Evolutionary conservation across 2,888 invertebrate species (phyloP), one percentile per base, ranked within the genome.

Genomic region (Ichneumon xanthorius): DNA sequence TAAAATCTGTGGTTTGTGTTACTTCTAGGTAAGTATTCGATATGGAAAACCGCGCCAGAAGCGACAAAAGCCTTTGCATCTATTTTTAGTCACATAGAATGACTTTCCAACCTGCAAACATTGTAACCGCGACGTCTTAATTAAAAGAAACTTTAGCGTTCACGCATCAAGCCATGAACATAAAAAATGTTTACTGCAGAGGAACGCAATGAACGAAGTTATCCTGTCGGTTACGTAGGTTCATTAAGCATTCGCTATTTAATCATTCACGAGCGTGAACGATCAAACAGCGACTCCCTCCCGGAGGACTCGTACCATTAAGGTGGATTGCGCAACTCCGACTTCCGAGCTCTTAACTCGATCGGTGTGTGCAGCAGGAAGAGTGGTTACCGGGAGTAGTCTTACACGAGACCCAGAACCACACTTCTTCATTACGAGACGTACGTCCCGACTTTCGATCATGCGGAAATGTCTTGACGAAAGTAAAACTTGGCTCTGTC

Each of bases 381-480:
- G 80, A 81, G 77, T 84, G 72, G 71, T 80, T 77, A 40, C 67
- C 19, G 61, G 3, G 53, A 76, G 50, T 33, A 50, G 76, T 65
- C 50, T 65, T 63, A 65, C 65, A 65, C 76, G 65, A 71, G 75
- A 71, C 75, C 79, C 48, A 80, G 70, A 76, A 65, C 72, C 37
- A 58, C 82, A 79, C 85, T 82, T 85, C 50, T 75, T 85, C 76
- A 79, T 85, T 82, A 76, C 71, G 61, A 71, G 79, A 30, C 53
- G 63, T 61, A 67, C 85, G 79, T 85, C 76, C 45, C 79, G 80
- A 68, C 80, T 81, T 75, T 81, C 80, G 80, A 80, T 79, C 80
- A 85, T 82, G 80, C 82, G 85, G 85, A 85, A 85, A 85, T 85
- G 79, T 82, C 48, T 67, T 40, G 76, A 82, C 82, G 80, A 85